phyloP scores from a whole-genome alignment of 2,888 invertebrate species.

The Zonitis immaculata region DNA sequence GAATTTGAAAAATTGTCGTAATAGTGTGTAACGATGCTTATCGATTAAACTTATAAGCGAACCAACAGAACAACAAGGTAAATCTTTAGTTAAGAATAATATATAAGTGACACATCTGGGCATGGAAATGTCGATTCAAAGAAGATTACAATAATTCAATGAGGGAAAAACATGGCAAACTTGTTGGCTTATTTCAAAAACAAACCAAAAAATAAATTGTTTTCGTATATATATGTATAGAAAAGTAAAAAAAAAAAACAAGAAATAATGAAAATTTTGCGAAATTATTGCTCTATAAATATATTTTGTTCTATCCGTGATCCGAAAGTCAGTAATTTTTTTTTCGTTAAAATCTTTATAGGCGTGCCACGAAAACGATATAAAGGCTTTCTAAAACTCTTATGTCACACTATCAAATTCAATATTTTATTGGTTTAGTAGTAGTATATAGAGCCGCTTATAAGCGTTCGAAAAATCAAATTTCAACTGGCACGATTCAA shows the following conservation, averaged over 20 bases:
- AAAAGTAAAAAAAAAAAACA: too few relatives aligned
- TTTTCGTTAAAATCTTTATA: not conserved
- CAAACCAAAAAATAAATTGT: not conserved
- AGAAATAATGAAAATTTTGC: too few relatives aligned
- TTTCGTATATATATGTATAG: too few relatives aligned
- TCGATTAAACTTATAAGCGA: not conserved
- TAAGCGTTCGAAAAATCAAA: not conserved
- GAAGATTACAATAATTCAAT: not conserved
- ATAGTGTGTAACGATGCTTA: not conserved
- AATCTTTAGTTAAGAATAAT: not conserved
- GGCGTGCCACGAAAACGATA: not conserved
- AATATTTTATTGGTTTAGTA: not conserved
- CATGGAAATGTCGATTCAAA: not conserved
- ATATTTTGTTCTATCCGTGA: not conserved
- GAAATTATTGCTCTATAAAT: too few relatives aligned
- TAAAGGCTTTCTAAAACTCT: constrained; percentile 1
- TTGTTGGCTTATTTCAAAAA: too few relatives aligned
- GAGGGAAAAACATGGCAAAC: too few relatives aligned
- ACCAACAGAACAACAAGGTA: not conserved
- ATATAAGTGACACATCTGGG: not conserved
- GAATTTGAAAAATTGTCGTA: not conserved
- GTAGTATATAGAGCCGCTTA: too few relatives aligned
- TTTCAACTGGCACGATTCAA: constrained; percentile 6
- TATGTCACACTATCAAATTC: constrained; percentile 1
- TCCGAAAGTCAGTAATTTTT: not conserved